A percentile compares a stretch with the other conserved stretches of the same genome.
Conservation (phyloP, 2,113 vertebrate species). For the Alces alces region DNA sequence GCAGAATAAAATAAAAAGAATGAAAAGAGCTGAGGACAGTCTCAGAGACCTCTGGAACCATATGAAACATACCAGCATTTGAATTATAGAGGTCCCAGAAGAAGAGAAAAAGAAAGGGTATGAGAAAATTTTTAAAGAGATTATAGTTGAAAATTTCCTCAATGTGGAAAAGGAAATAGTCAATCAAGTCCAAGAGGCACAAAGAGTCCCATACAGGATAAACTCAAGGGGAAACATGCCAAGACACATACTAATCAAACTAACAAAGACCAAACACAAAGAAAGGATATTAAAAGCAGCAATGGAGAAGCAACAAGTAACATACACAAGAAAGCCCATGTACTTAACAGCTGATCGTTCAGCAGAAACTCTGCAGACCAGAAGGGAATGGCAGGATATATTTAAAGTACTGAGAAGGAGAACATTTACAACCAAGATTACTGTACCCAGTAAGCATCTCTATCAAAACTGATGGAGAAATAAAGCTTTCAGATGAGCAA, state of each 20-base stretch:
- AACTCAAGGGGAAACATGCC: neutral
- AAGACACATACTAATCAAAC: neutral
- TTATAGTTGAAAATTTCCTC: neutral
- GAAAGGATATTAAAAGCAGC: neutral
- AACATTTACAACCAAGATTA: neutral
- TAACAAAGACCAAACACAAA: neutral
- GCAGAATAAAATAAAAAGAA: neutral
- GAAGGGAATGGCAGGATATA: neutral
- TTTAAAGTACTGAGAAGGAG: neutral
- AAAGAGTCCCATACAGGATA: neutral
- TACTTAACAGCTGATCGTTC: accelerated
- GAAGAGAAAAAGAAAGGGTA: neutral
- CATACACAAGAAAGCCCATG: neutral
- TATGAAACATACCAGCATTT: neutral
- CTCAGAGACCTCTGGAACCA: neutral
- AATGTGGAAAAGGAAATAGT: neutral
- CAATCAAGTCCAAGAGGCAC: neutral
- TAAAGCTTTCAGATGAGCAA: neutral
- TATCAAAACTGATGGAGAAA: neutral
- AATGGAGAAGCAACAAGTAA: neutral
- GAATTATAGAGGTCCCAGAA: neutral
- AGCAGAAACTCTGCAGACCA: neutral
- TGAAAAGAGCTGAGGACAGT: neutral
- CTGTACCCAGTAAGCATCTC: neutral
- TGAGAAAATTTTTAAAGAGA: neutral